Evolutionary conservation across 92 coral and sea anemone genomes (phyloP).

Genomic region (Phenganax marumi): DNA sequence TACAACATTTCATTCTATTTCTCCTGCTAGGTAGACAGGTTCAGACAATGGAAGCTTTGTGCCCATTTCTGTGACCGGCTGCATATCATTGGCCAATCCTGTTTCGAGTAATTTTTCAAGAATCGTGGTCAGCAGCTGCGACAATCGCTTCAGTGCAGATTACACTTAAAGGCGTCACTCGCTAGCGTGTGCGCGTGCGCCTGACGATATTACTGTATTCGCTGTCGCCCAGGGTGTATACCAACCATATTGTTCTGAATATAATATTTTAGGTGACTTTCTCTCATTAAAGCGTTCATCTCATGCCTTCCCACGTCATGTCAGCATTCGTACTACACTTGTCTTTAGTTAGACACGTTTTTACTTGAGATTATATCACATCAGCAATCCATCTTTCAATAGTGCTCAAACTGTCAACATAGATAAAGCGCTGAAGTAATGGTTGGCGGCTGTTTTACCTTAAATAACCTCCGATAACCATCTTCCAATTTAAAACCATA

Average conservation of each 20-base stretch:
- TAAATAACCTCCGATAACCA: constrained; percentile 40
- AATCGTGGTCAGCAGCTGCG: no score
- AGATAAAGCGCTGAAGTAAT: constrained; percentile 20
- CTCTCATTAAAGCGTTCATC: neutral
- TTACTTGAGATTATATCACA: constrained; percentile 40
- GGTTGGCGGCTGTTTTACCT: constrained; percentile 16
- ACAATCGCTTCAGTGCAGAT: no score
- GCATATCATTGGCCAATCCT: no score
- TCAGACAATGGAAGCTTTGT: no score
- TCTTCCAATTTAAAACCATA: constrained; percentile 35
- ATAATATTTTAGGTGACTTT: neutral
- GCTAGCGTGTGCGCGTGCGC: no score
- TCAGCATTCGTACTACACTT: constrained; percentile 41
- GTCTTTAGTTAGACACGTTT: constrained; percentile 26
- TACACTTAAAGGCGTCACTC: no score
- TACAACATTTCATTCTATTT: no score
- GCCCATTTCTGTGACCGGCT: no score
- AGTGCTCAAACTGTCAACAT: constrained; percentile 46
- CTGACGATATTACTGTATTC: no score
- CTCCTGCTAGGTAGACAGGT: no score
- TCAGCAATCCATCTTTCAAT: constrained; percentile 36
- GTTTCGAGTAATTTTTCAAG: no score
- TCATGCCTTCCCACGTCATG: constrained; percentile 34
- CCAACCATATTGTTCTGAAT: neutral
- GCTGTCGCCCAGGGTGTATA: no score